Percentiles rank a stretch among this genome's conserved stretches.
These are phyloP conservation scores for Bombus sylvicola DNA, from an alignment of 1,140 invertebrate species.

Conservation along the genomic window DNA sequence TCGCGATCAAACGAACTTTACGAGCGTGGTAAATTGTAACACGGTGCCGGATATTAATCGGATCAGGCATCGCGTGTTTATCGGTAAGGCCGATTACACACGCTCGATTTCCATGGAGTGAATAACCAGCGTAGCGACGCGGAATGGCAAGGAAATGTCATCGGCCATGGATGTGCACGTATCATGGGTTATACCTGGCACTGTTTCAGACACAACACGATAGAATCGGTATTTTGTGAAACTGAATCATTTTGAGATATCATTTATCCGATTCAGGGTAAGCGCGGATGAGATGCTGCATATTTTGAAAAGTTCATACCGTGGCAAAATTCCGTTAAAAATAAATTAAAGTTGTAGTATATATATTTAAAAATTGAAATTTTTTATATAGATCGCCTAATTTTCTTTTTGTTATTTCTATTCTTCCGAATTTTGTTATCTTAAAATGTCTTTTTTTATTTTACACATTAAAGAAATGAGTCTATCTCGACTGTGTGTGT, in stretches of 20 bases:
- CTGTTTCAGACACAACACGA: background rate
- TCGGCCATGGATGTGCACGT: background rate
- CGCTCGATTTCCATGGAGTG: background rate
- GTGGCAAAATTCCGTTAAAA: too few species aligned
- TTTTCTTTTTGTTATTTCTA: background rate
- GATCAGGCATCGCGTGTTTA: constrained; percentile 7
- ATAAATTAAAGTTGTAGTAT: too few species aligned
- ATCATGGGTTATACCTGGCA: background rate
- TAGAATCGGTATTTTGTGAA: background rate
- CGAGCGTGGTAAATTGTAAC: constrained; percentile 11
- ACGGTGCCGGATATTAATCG: constrained; percentile 37
- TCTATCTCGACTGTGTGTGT: too few species aligned
- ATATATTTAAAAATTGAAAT: too few species aligned
- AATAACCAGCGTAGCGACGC: background rate
- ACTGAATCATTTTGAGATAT: background rate
- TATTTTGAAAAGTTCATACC: background rate
- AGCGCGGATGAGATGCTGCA: background rate
- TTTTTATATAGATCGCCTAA: too few species aligned
- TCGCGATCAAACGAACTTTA: constrained; percentile 37
- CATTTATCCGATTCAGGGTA: background rate
- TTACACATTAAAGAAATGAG: too few species aligned
- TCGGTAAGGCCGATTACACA: background rate
- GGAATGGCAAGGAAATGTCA: background rate
- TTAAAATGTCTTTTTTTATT: too few species aligned
- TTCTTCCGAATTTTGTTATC: background rate